Percentiles rank a stretch among this genome's conserved stretches.
Evolutionary conservation across 2,797 vertebrate species (phyloP).

Genomic region (Melanotaenia maccullochi): DNA sequence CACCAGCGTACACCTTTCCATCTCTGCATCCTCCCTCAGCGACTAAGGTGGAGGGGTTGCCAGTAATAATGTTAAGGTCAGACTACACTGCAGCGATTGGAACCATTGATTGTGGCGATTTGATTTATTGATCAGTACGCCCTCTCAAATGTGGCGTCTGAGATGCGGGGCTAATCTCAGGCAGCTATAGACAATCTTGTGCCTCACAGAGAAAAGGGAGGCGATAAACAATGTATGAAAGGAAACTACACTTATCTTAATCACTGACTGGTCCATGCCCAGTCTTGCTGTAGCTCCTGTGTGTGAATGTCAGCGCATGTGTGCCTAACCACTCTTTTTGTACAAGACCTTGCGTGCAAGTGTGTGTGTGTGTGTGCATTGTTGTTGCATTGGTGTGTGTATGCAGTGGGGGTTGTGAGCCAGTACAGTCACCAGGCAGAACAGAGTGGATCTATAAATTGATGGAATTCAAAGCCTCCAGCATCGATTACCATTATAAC

Average conservation of each 20-base stretch:
- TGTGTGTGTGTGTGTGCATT: constrained; percentile 30
- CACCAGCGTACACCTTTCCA: constrained; percentile 47
- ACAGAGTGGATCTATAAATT: constrained; percentile 99
- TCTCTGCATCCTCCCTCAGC: constrained; percentile 33
- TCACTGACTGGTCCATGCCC: constrained; percentile 84
- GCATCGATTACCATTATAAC: constrained; percentile 99
- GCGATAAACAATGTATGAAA: constrained; percentile 93
- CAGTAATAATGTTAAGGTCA: constrained; percentile 94
- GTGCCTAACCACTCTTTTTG: constrained; percentile 56
- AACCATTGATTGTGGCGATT: constrained; percentile 96
- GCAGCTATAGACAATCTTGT: constrained; percentile 90
- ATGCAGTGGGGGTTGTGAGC: constrained; percentile 81
- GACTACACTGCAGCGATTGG: constrained; percentile 97
- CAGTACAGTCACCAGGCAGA: constrained; percentile 96
- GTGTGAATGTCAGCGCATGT: constrained; percentile 40
- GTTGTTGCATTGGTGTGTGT: constrained; percentile 50
- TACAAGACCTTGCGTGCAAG: constrained; percentile 53
- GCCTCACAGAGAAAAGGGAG: constrained; percentile 87
- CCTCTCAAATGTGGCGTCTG: constrained; percentile 90
- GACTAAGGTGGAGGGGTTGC: constrained; percentile 68
- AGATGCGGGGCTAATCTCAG: constrained; percentile 95
- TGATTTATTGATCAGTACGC: constrained; percentile 99
- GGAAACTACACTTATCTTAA: constrained; percentile 94
- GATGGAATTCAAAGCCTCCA: constrained; percentile 99
- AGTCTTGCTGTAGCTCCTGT: constrained; percentile 66